Percentiles rank a stretch among this genome's conserved stretches.
Evolutionary conservation across 2,888 invertebrate genomes (phyloP).

Genomic region (Cantharis nigra): DNA sequence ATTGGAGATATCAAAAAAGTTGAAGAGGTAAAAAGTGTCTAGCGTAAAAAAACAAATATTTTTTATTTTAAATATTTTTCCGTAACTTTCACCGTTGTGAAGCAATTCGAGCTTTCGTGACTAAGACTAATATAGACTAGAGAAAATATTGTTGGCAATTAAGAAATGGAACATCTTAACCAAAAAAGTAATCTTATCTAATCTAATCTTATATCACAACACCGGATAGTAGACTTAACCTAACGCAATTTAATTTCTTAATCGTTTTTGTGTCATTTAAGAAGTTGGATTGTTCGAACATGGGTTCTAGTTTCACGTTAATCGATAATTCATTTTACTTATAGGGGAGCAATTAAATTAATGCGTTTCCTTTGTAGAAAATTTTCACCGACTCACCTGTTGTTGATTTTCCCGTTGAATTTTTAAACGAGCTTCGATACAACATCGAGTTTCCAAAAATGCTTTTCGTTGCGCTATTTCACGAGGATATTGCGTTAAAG

Average conservation of each 20-base stretch:
- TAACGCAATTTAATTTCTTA: background rate
- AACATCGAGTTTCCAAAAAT: conserved; percentile 91
- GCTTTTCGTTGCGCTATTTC: conserved; percentile 90
- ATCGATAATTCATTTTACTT: conserved; percentile 1
- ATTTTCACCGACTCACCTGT: conserved; percentile 70
- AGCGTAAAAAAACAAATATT: too few species aligned
- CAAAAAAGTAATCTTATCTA: background rate
- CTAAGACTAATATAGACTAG: too few species aligned
- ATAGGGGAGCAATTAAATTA: background rate
- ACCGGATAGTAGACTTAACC: background rate
- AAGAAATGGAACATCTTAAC: background rate
- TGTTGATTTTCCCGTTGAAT: conserved; percentile 94
- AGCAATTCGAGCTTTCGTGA: too few species aligned
- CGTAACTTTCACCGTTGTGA: too few species aligned
- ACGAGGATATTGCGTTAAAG: conserved; percentile 89
- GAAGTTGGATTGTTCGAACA: background rate
- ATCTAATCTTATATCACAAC: background rate
- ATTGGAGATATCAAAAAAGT: too few species aligned
- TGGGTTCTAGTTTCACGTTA: background rate
- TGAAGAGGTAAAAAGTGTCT: too few species aligned
- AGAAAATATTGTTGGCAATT: background rate
- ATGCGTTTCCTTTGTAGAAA: background rate
- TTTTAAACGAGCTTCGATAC: conserved; percentile 87
- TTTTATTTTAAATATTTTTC: too few species aligned
- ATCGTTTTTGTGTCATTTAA: background rate